phyloP scores from a whole-genome alignment of 2,113 vertebrate species.

The Macquaria australasica region DNA sequence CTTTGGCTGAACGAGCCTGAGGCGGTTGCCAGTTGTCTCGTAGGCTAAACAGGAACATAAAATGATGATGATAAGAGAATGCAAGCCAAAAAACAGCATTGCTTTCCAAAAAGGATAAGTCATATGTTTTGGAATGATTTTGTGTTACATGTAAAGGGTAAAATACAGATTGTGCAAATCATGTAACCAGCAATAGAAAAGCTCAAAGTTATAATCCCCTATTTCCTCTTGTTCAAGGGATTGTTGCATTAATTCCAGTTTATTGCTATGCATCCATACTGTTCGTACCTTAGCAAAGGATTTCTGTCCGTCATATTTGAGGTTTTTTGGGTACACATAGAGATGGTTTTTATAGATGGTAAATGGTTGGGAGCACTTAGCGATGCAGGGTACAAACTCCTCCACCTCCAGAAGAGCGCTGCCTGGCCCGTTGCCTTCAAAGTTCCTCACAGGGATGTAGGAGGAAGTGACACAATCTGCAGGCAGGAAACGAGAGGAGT shows the following conservation, averaged over 20 bases:
- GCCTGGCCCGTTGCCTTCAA: conserved; percentile 85
- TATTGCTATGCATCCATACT: neutral
- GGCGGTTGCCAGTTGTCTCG: conserved; percentile 45
- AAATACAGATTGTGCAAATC: neutral
- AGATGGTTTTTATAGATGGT: conserved; percentile 98
- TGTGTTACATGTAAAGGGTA: neutral
- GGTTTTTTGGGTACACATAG: conserved; percentile 95
- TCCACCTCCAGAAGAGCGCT: conserved; percentile 92
- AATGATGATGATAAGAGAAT: conserved; percentile 30
- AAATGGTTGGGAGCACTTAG: conserved; percentile 95
- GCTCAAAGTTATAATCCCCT: neutral
- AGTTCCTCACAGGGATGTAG: conserved; percentile 94
- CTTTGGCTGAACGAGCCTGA: conserved; percentile 28
- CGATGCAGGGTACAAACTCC: conserved; percentile 96
- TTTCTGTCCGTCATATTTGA: conserved; percentile 98
- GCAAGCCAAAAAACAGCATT: conserved; percentile 33
- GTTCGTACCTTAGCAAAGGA: conserved; percentile 92
- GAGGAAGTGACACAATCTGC: conserved; percentile 96
- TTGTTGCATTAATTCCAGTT: neutral
- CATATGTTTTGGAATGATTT: neutral
- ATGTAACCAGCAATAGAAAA: neutral
- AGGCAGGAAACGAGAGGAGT: conserved; percentile 28
- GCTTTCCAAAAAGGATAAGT: conserved; percentile 7
- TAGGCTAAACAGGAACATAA: conserved; percentile 32
- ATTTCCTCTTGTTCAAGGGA: neutral